Evolutionary conservation across 2,113 vertebrate genomes (phyloP).

Genomic region (Dromiciops gliroides): DNA sequence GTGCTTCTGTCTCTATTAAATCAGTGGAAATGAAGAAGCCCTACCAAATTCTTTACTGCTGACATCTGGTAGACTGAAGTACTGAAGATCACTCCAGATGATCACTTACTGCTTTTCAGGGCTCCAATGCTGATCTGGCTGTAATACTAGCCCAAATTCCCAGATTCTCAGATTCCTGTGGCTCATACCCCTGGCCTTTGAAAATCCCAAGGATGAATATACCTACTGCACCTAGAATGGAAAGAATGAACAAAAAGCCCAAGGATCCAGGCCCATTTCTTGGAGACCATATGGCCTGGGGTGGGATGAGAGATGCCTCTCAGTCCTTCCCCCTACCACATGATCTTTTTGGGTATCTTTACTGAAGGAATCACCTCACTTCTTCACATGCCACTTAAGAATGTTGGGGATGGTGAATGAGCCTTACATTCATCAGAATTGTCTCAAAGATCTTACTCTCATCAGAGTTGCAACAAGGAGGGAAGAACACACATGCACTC

Average conservation of each 20-base stretch:
- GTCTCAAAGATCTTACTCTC: too few species aligned
- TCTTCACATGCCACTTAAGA: background rate
- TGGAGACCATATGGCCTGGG: background rate
- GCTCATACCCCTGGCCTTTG: background rate
- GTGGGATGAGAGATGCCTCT: background rate
- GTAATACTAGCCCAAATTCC: background rate
- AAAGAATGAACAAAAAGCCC: background rate
- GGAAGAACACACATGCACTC: too few species aligned
- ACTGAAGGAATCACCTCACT: background rate
- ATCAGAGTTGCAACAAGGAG: too few species aligned
- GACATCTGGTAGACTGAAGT: background rate
- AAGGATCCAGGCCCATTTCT: background rate
- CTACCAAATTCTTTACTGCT: background rate
- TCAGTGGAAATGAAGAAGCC: too few species aligned
- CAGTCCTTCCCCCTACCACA: background rate
- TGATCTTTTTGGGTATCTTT: background rate
- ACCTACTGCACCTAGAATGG: background rate
- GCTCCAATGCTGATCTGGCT: background rate
- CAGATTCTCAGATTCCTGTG: background rate
- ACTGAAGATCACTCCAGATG: background rate
- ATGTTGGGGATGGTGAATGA: background rate
- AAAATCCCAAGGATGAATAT: background rate
- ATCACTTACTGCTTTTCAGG: background rate
- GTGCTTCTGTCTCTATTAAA: too few species aligned
- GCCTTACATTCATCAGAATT: too few species aligned